Percentiles rank a stretch among this genome's conserved stretches.
These are phyloP conservation scores for Zosterops japonicus DNA, from an alignment of 2,113 vertebrate species.

Conservation along the genomic window DNA sequence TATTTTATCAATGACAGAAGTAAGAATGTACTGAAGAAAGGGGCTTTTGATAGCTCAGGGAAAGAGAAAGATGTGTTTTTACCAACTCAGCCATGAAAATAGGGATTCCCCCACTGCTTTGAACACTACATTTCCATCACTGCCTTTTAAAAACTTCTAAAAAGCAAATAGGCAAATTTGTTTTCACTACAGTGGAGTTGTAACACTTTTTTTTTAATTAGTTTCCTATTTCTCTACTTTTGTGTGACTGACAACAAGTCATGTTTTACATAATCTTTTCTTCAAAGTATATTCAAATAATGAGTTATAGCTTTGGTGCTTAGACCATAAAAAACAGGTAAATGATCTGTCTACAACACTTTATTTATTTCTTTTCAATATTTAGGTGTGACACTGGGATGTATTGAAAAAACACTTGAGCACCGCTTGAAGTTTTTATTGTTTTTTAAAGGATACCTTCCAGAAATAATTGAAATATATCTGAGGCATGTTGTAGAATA, in stretches of 20 bases:
- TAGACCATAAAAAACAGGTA: not conserved
- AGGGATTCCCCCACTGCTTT: fast-evolving
- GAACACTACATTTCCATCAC: not conserved
- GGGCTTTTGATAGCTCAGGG: not conserved
- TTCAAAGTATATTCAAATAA: not conserved
- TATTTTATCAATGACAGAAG: not conserved
- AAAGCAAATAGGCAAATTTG: not conserved
- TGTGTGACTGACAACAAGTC: not conserved
- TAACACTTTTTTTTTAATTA: not conserved
- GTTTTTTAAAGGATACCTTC: not conserved
- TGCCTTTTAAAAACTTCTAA: not conserved
- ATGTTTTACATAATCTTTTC: not conserved
- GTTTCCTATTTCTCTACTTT: not conserved
- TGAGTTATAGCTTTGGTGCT: not conserved
- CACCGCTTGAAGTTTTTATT: not conserved
- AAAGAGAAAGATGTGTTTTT: not conserved
- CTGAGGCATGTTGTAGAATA: not conserved
- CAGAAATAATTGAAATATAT: not conserved
- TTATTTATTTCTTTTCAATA: not conserved
- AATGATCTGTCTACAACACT: not conserved
- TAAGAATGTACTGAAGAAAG: not conserved
- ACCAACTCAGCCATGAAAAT: not conserved
- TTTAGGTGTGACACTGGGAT: not conserved
- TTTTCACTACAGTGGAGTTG: not conserved
- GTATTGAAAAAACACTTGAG: not conserved